Evolutionary conservation across 2,113 vertebrate species (phyloP), one percentile per base, ranked within the genome.

Genomic region (Pluvialis apricaria): DNA sequence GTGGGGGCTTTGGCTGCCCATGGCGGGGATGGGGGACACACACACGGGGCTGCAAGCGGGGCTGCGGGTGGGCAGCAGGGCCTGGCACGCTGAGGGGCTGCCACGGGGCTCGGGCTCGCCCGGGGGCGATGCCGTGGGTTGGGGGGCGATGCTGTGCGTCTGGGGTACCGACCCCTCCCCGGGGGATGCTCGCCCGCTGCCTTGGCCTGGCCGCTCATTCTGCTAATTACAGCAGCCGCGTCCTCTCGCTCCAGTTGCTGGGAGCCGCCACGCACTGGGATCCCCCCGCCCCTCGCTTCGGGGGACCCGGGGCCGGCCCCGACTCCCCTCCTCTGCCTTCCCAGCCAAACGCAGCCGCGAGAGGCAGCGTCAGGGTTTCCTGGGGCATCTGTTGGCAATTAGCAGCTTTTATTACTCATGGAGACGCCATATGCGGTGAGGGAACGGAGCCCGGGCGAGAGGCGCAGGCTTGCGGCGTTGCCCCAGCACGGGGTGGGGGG

Each of bases 331-430:
- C 69, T 55, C 45, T 76, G 88, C 78, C 45, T 57, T 61, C 91
- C 80, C 83, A 21, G 76, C 87, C 87, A 57, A 90, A 72, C 1
- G 1, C 61, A n/a, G 68, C 86, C 26, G 10, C 2, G 28, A 95
- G 95, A 70, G 24, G 96, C 93, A 66, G 95, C 11, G 36, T 78
- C 93, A 96, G 91, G 91, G 71, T 77, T 97, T 96, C 97, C 96
- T 92, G 70, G 96, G 97, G 97, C 98, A 98, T 97, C 98, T 98
- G 98, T 75, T 97, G 96, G 95, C 81, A 92, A 98, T 98, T 98
- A 98, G 94, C 92, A 88, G 97, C 70, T 34, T 88, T 98, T 80
- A 98, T 98, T 97, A 96, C 96, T 98, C 68, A 92, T 58, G 96
- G 96, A 29, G 95, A 79, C 93, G 82, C 97, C 98, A 97, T 97